Base-by-base conservation (phyloP, 2,797 vertebrate species). In the Dryobates pubescens region DNA sequence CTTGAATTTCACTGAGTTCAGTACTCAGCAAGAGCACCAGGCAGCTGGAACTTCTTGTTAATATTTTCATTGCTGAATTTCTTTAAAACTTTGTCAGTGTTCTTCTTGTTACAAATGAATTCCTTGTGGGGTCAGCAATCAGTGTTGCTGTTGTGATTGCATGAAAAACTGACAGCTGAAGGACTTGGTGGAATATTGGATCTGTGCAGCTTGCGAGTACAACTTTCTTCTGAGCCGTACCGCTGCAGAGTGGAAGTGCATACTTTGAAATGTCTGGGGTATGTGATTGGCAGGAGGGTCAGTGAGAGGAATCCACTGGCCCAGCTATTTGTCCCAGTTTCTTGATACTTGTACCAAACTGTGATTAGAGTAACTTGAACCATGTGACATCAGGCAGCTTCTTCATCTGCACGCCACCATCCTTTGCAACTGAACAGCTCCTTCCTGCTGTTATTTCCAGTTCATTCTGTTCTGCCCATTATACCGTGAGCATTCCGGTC, bases 111-210 rank as follows among this genome's bases (percentile, higher is more conserved):
- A 41, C 18, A 18, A 63, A 77, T 36, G 13, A 57, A 59, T 69
- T 75, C 30, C 22, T 86, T 63, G 4, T 17, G 57, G 51, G 12
- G 16, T 62, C 78, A 54, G 27, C 82, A 45, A 41, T 43, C 57
- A 51, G 30, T 74, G 69, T 36, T 4, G 9, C 20, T 59, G 22
- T 32, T 85, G 41, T 34, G 17, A 14, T 70, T 73, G 27, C 1
- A 0, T 73, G 34, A 67, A 81, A 51, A 81, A 51, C 24, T 23
- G 32, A 7, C 71, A 58, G 34, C 19, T 71, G 54, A 85, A 87
- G 1, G 9, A 27, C 3, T 7, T 1, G 3, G 8, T 59, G 43
- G 58, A 69, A 26, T 18, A 43, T 45, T 0, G 1, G 47, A 29
- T 73, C 41, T 58, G 34, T 30, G 41, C 13, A n/a, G 1, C 62